phyloP scores from a whole-genome alignment of 1,140 invertebrate genomes.

The Mamestra configurata region DNA sequence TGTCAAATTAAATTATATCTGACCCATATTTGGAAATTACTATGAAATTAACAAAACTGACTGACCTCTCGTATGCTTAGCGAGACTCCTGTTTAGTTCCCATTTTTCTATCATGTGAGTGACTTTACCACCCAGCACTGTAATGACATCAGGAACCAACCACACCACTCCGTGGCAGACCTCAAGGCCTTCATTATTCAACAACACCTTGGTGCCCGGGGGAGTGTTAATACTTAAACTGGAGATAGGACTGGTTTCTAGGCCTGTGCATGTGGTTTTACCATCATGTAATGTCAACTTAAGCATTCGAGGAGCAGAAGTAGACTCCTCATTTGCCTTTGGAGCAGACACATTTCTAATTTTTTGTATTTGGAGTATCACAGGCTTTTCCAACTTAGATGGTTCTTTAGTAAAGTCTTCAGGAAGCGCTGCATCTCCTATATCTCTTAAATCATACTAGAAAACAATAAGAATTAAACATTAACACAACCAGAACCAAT shows the following conservation, averaged over 20 bases:
- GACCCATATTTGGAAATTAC: neutral
- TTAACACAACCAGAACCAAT: constrained; percentile 30
- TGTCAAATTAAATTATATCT: neutral
- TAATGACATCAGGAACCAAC: constrained; percentile 90
- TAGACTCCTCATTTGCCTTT: constrained; percentile 96
- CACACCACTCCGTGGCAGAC: constrained; percentile 92
- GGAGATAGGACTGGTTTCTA: constrained; percentile 92
- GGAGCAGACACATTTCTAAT: constrained; percentile 95
- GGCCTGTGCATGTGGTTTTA: constrained; percentile 92
- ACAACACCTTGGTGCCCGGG: constrained; percentile 92
- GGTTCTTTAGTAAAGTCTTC: constrained; percentile 89
- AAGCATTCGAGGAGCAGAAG: constrained; percentile 93
- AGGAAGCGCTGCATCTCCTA: constrained; percentile 89
- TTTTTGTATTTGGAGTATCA: constrained; percentile 96
- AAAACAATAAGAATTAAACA: constrained; percentile 73
- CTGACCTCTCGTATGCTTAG: constrained; percentile 91
- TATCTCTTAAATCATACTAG: constrained; percentile 94
- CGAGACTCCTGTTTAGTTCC: constrained; percentile 94
- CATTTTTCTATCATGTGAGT: constrained; percentile 95
- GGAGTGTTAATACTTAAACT: constrained; percentile 92
- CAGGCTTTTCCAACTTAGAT: constrained; percentile 89
- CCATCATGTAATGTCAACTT: constrained; percentile 96
- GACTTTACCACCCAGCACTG: constrained; percentile 94
- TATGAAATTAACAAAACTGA: neutral
- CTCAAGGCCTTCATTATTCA: constrained; percentile 87